phyloP scores from a whole-genome alignment of 2,888 invertebrate species.

The Thelaira solivaga region DNA sequence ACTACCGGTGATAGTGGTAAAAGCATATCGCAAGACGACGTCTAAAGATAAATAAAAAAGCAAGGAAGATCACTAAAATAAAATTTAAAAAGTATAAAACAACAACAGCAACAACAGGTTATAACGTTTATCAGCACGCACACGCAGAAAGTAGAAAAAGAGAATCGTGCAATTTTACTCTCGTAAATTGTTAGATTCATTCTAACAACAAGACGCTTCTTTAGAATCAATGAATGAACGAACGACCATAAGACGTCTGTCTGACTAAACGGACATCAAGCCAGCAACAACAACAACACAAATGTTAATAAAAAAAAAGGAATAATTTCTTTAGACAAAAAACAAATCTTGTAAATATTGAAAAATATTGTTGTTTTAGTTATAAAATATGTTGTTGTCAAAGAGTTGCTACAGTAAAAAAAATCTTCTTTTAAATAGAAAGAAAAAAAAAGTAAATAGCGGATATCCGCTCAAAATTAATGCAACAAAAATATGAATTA shows the following conservation, averaged over 20 bases:
- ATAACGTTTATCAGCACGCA: slow-evolving; percentile 45
- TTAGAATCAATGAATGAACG: slow-evolving; percentile 21
- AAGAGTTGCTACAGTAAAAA: neutral
- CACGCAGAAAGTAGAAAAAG: slow-evolving; percentile 17
- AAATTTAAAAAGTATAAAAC: neutral
- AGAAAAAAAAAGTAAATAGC: slow-evolving; percentile 22
- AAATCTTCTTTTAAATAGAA: no score
- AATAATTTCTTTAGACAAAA: neutral
- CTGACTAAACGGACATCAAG: slow-evolving; percentile 7
- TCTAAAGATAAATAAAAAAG: slow-evolving; percentile 35
- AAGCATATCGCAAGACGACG: slow-evolving; percentile 14
- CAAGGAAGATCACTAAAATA: slow-evolving; percentile 19
- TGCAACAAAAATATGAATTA: slow-evolving; percentile 36
- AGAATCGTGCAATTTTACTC: slow-evolving; percentile 14
- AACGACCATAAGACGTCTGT: neutral
- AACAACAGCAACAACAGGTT: slow-evolving; percentile 10
- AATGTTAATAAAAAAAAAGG: slow-evolving; percentile 28
- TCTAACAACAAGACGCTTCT: slow-evolving; percentile 17
- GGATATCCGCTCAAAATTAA: slow-evolving; percentile 50
- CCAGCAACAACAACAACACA: slow-evolving; percentile 13
- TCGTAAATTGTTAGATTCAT: slow-evolving; percentile 13
- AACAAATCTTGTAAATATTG: slow-evolving; percentile 24
- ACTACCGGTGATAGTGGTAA: slow-evolving; percentile 28
- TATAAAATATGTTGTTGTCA: slow-evolving; percentile 8
- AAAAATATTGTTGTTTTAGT: neutral